phyloP scores from a whole-genome alignment of 2,888 invertebrate genomes.

The Dolomedes plantarius region DNA sequence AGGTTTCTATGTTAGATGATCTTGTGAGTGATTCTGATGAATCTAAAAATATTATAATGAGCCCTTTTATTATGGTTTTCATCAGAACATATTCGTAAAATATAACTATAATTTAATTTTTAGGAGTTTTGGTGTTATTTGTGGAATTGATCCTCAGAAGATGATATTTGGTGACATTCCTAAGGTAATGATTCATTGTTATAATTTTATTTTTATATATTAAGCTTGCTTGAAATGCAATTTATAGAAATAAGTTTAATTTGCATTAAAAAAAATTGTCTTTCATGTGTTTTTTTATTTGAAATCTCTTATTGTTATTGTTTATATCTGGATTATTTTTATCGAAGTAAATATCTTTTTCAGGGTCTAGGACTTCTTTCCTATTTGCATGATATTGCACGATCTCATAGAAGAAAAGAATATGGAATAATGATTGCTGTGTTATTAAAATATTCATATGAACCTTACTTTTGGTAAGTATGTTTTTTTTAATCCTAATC shows the following conservation, averaged over 20 bases:
- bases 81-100: background rate
- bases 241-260: no score
- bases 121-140: conserved; percentile 30
- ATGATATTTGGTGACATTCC: conserved; percentile 6
- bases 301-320: no score
- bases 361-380: conserved; percentile 49
- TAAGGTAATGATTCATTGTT: conserved; percentile 34
- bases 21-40: no score
- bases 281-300: no score
- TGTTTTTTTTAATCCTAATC: no score
- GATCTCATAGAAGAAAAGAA: conserved; percentile 41
- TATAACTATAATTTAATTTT: background rate
- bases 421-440: conserved; percentile 48
- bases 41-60: no score
- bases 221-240: no score
- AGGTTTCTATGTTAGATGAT: no score
- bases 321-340: no score
- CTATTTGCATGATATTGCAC: background rate
- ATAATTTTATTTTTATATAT: no score
- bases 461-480: conserved; percentile 57
- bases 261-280: no score
- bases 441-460: conserved; percentile 38
- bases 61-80: no score
- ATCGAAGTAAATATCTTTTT: background rate
- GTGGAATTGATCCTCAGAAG: conserved; percentile 13